Evolutionary conservation across 2,113 vertebrate species (phyloP).

Genomic region (Dasyornis broadbenti): DNA sequence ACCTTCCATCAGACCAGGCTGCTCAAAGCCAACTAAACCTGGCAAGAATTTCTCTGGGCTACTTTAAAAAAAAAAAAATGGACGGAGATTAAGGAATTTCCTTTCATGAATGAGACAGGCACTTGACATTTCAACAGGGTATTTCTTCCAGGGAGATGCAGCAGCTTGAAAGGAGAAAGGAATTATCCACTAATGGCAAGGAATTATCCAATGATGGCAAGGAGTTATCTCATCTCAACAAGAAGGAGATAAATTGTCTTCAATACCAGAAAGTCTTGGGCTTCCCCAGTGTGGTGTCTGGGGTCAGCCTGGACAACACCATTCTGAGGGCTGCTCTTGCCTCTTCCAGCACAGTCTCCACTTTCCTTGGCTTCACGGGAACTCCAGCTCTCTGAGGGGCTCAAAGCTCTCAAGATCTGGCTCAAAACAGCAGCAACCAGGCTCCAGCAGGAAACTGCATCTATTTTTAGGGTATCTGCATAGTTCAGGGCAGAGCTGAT

Average conservation of each 20-base stretch:
- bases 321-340: accelerated
- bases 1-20: not conserved
- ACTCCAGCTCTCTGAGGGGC: too few relatives aligned
- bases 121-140: not conserved
- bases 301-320: accelerated
- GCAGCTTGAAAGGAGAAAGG: not conserved
- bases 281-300: not conserved
- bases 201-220: not conserved
- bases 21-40: not conserved
- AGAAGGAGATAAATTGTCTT: not conserved
- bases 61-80: not conserved
- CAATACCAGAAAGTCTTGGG: not conserved
- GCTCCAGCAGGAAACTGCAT: not conserved
- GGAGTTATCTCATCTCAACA: not conserved
- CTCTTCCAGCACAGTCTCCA: not conserved
- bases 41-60: not conserved
- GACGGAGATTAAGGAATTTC: not conserved
- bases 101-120: not conserved
- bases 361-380: not conserved
- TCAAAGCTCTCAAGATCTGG: not conserved
- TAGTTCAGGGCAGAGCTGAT: not conserved
- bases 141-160: not conserved
- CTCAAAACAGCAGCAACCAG: not conserved
- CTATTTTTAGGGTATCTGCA: not conserved
- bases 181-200: not conserved